A percentile compares a stretch with the other conserved stretches of the same genome.
These are phyloP conservation scores for Ginglymostoma cirratum DNA, from an alignment of 2,113 vertebrate species.

Conservation along the genomic window DNA sequence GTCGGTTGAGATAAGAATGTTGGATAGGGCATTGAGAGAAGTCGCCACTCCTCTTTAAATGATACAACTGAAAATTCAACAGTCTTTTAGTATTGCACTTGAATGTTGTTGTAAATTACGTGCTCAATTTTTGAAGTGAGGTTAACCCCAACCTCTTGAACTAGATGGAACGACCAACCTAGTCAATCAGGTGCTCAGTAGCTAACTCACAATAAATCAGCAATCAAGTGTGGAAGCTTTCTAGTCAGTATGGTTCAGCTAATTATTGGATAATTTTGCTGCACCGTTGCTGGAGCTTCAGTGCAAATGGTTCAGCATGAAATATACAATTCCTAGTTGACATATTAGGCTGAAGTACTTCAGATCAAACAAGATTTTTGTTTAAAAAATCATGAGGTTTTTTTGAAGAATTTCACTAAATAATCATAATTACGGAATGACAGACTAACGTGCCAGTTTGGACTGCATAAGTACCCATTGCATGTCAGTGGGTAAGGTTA, in stretches of 20 bases:
- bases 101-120: background rate
- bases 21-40: background rate
- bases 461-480: slow-evolving; percentile 7
- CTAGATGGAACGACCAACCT: background rate
- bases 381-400: background rate
- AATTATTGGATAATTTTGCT: background rate
- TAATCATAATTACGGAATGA: background rate
- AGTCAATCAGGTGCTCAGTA: background rate
- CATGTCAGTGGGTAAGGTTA: background rate
- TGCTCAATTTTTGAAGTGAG: background rate
- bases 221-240: background rate
- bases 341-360: background rate
- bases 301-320: background rate
- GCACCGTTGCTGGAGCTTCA: background rate
- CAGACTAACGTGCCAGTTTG: background rate
- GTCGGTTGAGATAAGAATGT: background rate
- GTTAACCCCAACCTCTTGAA: background rate
- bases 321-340: background rate
- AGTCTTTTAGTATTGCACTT: background rate
- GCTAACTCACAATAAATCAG: background rate
- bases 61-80: background rate
- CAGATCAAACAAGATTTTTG: background rate
- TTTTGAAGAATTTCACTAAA: background rate
- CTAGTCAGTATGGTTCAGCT: background rate
- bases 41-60: background rate